phyloP scores from a whole-genome alignment of 2,888 invertebrate genomes.

The Philereme transversata region DNA sequence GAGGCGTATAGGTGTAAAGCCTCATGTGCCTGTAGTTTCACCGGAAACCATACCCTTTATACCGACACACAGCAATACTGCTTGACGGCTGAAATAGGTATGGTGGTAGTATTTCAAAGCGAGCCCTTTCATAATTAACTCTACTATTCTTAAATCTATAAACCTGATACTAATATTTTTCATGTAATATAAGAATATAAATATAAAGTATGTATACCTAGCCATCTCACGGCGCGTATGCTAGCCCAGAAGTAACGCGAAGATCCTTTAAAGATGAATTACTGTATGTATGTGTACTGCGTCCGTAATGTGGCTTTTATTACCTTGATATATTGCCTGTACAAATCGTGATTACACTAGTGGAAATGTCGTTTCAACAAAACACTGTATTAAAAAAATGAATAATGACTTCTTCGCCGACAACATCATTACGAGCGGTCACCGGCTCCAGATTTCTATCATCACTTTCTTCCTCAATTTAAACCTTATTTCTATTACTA shows the following conservation, averaged over 20 bases:
- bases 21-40: too few relatives aligned
- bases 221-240: not conserved
- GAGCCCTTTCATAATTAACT: too few relatives aligned
- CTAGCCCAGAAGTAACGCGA: not conserved
- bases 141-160: too few relatives aligned
- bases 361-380: constrained; percentile 83
- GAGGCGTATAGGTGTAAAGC: too few relatives aligned
- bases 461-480: constrained; percentile 38
- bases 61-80: too few relatives aligned
- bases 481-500: constrained; percentile 38
- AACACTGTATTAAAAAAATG: constrained; percentile 83
- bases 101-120: too few relatives aligned
- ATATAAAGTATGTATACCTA: too few relatives aligned
- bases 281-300: constrained; percentile 23
- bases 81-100: too few relatives aligned
- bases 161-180: too few relatives aligned
- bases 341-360: constrained; percentile 80
- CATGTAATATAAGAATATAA: too few relatives aligned
- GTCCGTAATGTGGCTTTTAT: constrained; percentile 72
- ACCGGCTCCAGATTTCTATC: constrained; percentile 74
- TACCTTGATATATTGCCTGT: constrained; percentile 78
- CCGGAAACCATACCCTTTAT: too few relatives aligned
- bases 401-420: constrained; percentile 81
- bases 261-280: not conserved
- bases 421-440: constrained; percentile 79